Percentiles rank a stretch among this genome's conserved stretches.
Evolutionary conservation across 1,140 invertebrate species (phyloP).

Genomic region (Heliconius himera): DNA sequence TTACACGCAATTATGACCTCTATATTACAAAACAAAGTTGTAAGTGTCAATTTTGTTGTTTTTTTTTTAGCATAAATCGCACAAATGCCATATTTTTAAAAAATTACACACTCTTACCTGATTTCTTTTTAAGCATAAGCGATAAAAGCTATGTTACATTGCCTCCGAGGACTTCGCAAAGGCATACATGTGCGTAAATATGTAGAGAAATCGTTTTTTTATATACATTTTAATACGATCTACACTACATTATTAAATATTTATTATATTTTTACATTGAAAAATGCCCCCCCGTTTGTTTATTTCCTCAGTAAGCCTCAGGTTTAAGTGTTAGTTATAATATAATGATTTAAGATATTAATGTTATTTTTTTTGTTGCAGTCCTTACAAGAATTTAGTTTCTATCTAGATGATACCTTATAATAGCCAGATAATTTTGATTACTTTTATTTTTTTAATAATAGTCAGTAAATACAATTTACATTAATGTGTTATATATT

Average conservation of each 20-base stretch:
- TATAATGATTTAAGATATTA: not conserved
- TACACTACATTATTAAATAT: constrained; percentile 26
- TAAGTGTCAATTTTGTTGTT: not conserved
- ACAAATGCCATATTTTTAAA: not conserved
- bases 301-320: not conserved
- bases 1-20: constrained; percentile 29
- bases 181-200: constrained; percentile 58
- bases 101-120: not conserved
- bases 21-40: not conserved
- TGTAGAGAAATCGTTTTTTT: constrained; percentile 49
- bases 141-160: constrained; percentile 21
- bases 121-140: constrained; percentile 19
- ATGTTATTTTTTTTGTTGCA: not conserved
- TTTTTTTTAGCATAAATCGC: not conserved
- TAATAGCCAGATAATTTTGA: constrained; percentile 6
- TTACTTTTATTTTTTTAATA: not conserved
- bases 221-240: constrained; percentile 50
- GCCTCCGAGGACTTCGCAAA: constrained; percentile 33
- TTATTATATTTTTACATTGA: constrained; percentile 40
- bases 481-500: not conserved
- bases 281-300: constrained; percentile 7
- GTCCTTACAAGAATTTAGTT: not conserved
- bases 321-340: not conserved
- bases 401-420: not conserved
- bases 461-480: not conserved